phyloP scores from a whole-genome alignment of 2,113 vertebrate genomes.

The Rousettus leschenaultii region DNA sequence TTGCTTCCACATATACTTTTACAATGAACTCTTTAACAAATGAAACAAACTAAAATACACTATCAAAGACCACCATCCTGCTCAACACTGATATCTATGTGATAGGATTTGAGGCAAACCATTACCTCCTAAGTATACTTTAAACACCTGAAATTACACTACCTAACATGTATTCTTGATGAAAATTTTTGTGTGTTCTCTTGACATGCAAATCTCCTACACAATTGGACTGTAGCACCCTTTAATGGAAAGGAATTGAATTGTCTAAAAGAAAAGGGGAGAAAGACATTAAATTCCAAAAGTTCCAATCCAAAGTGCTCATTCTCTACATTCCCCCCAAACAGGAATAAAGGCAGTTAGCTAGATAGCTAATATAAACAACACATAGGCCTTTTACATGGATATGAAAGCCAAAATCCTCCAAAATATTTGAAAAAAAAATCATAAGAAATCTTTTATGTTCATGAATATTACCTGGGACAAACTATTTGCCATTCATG shows the following conservation, averaged over 20 bases:
- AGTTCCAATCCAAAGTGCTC: not conserved
- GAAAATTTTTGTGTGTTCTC: not conserved
- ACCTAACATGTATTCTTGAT: not conserved
- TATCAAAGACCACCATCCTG: not conserved
- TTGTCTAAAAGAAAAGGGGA: not conserved
- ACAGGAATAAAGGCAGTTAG: not conserved
- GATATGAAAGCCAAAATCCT: not conserved
- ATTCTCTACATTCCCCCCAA: not conserved
- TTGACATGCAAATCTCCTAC: not conserved
- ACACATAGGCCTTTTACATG: not conserved
- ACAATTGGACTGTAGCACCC: not conserved
- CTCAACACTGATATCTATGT: not conserved
- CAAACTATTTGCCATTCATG: not conserved
- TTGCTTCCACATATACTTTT: not conserved
- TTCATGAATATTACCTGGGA: not conserved
- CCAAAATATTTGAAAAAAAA: not conserved
- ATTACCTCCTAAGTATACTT: not conserved
- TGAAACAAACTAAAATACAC: not conserved
- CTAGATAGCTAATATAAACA: not conserved
- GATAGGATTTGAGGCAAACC: not conserved
- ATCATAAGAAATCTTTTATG: not conserved
- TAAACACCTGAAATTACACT: not conserved
- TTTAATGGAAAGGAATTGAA: not conserved
- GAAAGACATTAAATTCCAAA: not conserved
- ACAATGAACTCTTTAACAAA: not conserved